phyloP scores from a whole-genome alignment of 2,797 vertebrate species.

The Carcharodon carcharias region DNA sequence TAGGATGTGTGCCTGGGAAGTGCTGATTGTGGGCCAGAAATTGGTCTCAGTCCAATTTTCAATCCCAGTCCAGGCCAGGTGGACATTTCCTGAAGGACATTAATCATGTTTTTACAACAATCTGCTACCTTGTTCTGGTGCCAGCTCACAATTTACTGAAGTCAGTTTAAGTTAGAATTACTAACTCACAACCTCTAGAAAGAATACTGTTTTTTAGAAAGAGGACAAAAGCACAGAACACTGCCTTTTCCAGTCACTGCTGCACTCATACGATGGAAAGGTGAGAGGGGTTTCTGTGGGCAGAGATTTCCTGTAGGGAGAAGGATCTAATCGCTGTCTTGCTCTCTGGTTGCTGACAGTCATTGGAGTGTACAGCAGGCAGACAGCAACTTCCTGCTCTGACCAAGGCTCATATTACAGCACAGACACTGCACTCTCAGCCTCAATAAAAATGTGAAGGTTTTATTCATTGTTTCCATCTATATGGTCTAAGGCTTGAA shows the following conservation, averaged over 20 bases:
- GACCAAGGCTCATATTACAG: neutral
- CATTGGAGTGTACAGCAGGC: neutral
- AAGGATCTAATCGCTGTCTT: neutral
- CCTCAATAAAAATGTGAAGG: neutral
- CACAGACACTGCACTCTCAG: neutral
- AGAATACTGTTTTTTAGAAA: neutral
- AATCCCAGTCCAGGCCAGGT: too few relatives aligned
- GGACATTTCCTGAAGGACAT: neutral
- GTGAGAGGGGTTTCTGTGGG: neutral
- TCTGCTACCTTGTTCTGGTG: neutral
- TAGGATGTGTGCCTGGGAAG: neutral
- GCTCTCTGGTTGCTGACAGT: neutral
- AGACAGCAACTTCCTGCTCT: neutral
- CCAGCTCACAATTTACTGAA: neutral
- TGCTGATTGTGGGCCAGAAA: neutral
- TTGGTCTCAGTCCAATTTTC: neutral
- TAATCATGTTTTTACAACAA: neutral
- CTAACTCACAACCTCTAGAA: neutral
- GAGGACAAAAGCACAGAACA: neutral
- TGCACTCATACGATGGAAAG: neutral
- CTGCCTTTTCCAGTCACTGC: neutral
- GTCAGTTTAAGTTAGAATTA: too few relatives aligned
- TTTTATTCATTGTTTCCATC: neutral
- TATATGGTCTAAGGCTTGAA: neutral
- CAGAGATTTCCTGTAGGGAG: neutral